Evolutionary conservation across 2,113 vertebrate genomes (phyloP).

Genomic region (Scortum barcoo): DNA sequence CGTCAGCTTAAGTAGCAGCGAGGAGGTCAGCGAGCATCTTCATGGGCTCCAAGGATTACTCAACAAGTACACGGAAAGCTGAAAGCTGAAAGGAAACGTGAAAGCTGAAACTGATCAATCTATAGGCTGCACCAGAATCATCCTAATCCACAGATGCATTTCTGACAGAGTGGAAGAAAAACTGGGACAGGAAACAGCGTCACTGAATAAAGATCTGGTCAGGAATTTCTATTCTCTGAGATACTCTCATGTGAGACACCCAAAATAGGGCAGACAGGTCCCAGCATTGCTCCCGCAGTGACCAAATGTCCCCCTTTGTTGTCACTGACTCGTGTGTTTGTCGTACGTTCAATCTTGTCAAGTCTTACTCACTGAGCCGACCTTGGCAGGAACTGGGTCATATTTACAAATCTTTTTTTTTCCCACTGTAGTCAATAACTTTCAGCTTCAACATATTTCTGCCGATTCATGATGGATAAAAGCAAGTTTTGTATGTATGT

Average conservation of each 20-base stretch:
- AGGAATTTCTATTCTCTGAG: neutral
- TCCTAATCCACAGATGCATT: neutral
- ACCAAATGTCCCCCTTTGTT: neutral
- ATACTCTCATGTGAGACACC: neutral
- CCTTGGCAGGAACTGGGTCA: conserved; percentile 29
- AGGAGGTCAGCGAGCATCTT: neutral
- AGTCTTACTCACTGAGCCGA: neutral
- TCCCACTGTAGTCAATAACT: neutral
- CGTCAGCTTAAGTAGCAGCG: neutral
- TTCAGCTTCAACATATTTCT: neutral
- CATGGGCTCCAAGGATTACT: neutral
- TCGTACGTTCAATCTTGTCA: neutral
- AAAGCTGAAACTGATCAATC: neutral
- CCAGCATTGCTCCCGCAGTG: neutral
- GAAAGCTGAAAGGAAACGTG: neutral
- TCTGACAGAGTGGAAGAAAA: neutral
- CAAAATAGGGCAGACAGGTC: neutral
- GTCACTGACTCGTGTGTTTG: conserved; percentile 17
- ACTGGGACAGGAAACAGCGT: neutral
- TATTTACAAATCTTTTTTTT: conserved; percentile 9
- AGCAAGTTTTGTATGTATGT: neutral
- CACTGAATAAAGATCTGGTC: neutral
- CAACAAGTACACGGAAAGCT: neutral
- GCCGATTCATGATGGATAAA: too few relatives aligned
- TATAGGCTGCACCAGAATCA: neutral